Evolutionary conservation across 2,888 invertebrate species (phyloP).

Genomic region (Parnassius glacialis): DNA sequence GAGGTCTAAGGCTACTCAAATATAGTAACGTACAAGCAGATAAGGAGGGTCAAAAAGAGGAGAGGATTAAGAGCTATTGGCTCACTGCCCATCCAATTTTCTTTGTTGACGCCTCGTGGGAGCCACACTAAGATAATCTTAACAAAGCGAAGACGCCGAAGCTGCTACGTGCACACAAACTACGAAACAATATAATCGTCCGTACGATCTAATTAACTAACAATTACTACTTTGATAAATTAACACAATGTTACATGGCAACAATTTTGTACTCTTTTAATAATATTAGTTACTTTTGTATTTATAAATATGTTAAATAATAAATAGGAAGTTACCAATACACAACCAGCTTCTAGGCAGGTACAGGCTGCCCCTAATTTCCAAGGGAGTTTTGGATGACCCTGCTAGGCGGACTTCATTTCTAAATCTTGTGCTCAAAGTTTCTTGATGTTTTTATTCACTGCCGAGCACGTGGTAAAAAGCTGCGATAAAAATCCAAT

Average conservation of each 20-base stretch:
- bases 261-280: too few species aligned
- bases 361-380: too few species aligned
- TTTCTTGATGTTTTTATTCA: too few species aligned
- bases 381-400: too few species aligned
- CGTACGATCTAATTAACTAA: conserved; percentile 45
- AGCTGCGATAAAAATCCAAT: too few species aligned
- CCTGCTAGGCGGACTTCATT: too few species aligned
- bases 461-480: too few species aligned
- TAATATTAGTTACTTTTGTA: too few species aligned
- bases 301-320: too few species aligned
- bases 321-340: too few species aligned
- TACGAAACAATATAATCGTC: conserved; percentile 64
- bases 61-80: conserved; percentile 76
- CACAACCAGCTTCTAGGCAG: too few species aligned
- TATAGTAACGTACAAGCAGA: conserved; percentile 62
- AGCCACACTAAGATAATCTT: conserved; percentile 72
- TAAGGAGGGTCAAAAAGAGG: conserved; percentile 74
- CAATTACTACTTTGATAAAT: conserved; percentile 49
- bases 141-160: conserved; percentile 67
- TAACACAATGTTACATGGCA: not conserved
- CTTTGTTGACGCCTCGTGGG: conserved; percentile 77
- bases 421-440: too few species aligned
- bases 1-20: conserved; percentile 37
- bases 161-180: conserved; percentile 53
- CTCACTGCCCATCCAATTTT: conserved; percentile 80